phyloP scores from a whole-genome alignment of 2,113 vertebrate genomes.

The Eidolon helvum region DNA sequence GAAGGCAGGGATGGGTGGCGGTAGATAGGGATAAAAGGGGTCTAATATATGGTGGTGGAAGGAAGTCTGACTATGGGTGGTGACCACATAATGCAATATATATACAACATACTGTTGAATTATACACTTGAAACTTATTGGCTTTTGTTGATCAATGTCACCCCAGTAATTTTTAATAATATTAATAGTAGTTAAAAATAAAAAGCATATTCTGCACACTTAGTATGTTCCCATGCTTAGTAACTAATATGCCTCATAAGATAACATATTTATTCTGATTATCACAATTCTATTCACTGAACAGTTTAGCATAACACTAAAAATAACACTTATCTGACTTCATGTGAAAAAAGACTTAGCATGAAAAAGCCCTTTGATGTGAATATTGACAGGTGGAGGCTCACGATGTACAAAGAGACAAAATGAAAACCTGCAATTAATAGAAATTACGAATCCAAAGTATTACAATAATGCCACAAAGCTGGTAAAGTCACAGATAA shows the following conservation, averaged over 20 bases:
- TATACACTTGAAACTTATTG: no score
- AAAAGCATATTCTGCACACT: not conserved
- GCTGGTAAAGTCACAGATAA: not conserved
- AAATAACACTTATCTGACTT: not conserved
- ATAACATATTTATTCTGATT: slow-evolving; percentile 22
- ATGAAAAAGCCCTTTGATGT: not conserved
- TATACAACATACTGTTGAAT: no score
- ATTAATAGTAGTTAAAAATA: no score
- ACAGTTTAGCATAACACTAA: not conserved
- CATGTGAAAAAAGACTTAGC: not conserved
- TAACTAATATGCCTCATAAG: not conserved
- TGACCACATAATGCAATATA: no score
- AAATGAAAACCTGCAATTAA: slow-evolving; percentile 29
- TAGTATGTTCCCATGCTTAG: not conserved
- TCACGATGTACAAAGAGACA: not conserved
- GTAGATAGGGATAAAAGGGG: not conserved
- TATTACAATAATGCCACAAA: not conserved
- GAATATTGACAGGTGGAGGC: not conserved
- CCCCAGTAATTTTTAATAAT: no score
- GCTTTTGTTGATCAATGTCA: no score
- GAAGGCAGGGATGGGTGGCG: no score
- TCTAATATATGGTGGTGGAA: no score
- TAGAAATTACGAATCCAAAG: slow-evolving; percentile 21
- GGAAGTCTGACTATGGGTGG: no score
- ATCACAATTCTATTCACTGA: not conserved